Percentiles rank a stretch among this genome's conserved stretches.
phyloP scores from a whole-genome alignment of 2,113 vertebrate species.

The Myrmophylax atrothorax region DNA sequence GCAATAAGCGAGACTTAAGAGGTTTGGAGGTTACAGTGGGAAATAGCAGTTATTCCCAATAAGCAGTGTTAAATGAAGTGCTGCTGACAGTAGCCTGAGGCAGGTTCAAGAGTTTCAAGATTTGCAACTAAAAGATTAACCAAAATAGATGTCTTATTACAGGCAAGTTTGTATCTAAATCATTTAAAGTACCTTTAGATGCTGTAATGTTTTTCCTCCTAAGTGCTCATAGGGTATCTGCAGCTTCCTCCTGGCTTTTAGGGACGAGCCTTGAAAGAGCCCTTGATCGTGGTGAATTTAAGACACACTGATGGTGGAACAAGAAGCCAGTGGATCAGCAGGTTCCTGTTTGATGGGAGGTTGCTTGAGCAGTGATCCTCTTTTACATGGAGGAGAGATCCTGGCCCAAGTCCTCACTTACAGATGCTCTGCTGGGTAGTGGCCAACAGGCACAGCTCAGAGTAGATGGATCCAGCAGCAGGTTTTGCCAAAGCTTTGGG shows the following conservation, averaged over 20 bases:
- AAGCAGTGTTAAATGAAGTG: slow-evolving; percentile 69
- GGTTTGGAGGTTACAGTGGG: slow-evolving; percentile 67
- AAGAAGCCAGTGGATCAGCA: background rate
- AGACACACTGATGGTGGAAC: background rate
- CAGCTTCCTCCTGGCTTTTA: background rate
- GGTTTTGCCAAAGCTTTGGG: background rate
- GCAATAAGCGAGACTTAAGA: slow-evolving; percentile 58
- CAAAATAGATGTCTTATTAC: slow-evolving; percentile 73
- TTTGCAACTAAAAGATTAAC: slow-evolving; percentile 73
- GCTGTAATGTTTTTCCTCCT: slow-evolving; percentile 48
- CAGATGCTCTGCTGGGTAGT: background rate
- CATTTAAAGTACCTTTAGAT: slow-evolving; percentile 69
- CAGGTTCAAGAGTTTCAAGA: slow-evolving; percentile 71
- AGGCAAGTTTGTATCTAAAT: slow-evolving; percentile 68
- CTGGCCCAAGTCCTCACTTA: rapidly evolving
- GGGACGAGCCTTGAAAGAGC: background rate
- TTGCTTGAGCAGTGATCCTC: background rate
- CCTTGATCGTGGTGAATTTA: background rate
- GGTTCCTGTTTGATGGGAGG: background rate
- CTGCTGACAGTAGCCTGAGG: slow-evolving; percentile 73
- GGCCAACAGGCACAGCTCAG: background rate
- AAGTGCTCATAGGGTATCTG: background rate
- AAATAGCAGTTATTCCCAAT: slow-evolving; percentile 70
- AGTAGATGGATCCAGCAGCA: background rate
- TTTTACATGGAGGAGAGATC: rapidly evolving